These are phyloP conservation scores for Trichopria drosophilae DNA, from an alignment of 2,888 invertebrate genomes.

Conservation along the genomic window DNA sequence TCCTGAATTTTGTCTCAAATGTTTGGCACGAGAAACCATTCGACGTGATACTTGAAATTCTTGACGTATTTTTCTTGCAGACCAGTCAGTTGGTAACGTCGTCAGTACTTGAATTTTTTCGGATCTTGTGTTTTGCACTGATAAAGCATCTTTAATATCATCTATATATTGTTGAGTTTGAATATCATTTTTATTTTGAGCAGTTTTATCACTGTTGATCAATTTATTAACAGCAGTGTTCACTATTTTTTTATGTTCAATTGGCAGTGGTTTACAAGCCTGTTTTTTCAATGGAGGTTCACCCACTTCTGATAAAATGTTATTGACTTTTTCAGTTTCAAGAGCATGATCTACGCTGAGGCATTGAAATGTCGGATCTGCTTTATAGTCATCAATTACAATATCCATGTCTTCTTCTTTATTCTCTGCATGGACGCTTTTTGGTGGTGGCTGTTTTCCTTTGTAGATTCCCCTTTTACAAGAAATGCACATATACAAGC, in stretches of 20 bases:
- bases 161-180: not conserved
- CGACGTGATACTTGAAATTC: conserved; percentile 4
- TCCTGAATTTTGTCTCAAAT: not conserved
- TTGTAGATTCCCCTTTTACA: too few species aligned
- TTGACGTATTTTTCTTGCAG: conserved; percentile 1
- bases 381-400: too few species aligned
- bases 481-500: too few species aligned
- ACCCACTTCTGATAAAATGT: conserved; percentile 1
- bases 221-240: conserved; percentile 3
- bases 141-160: conserved; percentile 4
- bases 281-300: conserved; percentile 10
- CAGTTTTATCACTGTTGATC: not conserved
- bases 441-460: too few species aligned
- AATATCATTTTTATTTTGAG: conserved; percentile 1
- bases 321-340: conserved; percentile 1
- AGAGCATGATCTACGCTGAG: not conserved
- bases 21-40: conserved; percentile 1
- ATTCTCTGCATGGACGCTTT: too few species aligned
- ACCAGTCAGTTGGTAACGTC: not conserved
- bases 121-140: not conserved
- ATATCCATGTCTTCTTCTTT: too few species aligned
- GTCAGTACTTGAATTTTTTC: conserved; percentile 2
- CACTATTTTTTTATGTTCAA: conserved; percentile 1
- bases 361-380: too few species aligned
- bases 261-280: conserved; percentile 1